A percentile compares a stretch with the other conserved stretches of the same genome.
phyloP scores from a whole-genome alignment of 2,797 vertebrate species.

The Microchirus variegatus region DNA sequence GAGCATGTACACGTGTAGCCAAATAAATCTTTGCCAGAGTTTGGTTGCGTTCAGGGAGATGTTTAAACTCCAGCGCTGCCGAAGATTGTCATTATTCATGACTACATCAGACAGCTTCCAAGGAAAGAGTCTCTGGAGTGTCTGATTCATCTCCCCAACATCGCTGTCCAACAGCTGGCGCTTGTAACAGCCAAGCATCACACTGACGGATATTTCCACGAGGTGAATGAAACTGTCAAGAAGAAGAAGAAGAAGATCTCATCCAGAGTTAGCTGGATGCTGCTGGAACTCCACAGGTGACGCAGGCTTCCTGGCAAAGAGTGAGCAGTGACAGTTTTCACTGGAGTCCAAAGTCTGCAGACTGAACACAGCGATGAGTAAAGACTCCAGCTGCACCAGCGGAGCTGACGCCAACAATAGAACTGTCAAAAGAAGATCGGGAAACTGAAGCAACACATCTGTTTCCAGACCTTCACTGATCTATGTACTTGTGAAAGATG shows the following conservation, averaged over 20 bases:
- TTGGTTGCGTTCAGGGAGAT: conserved; percentile 6
- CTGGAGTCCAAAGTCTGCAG: not conserved
- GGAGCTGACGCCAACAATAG: too few species aligned
- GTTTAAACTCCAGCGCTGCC: not conserved
- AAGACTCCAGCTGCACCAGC: too few species aligned
- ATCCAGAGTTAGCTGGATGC: not conserved
- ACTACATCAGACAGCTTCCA: conserved; percentile 3
- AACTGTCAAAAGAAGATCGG: not conserved
- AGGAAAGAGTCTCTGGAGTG: conserved; percentile 6
- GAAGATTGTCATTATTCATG: conserved; percentile 7
- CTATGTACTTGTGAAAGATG: not conserved
- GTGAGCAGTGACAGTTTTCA: not conserved
- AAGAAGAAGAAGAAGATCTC: conserved; percentile 1
- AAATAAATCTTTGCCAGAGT: conserved; percentile 1
- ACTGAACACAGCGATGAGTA: not conserved
- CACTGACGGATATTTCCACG: conserved; percentile 1
- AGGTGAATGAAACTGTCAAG: conserved; percentile 3
- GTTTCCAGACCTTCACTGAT: not conserved
- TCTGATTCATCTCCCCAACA: conserved; percentile 9
- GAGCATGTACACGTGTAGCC: not conserved
- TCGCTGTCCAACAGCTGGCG: conserved; percentile 11
- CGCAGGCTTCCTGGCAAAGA: not conserved
- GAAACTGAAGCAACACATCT: not conserved
- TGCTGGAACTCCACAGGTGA: conserved; percentile 1
- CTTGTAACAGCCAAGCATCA: not conserved